Percentiles rank a stretch among this genome's conserved stretches.
These are phyloP conservation scores for Hydroisotoma schaefferi DNA, from an alignment of 2,888 invertebrate species.

Conservation along the genomic window DNA sequence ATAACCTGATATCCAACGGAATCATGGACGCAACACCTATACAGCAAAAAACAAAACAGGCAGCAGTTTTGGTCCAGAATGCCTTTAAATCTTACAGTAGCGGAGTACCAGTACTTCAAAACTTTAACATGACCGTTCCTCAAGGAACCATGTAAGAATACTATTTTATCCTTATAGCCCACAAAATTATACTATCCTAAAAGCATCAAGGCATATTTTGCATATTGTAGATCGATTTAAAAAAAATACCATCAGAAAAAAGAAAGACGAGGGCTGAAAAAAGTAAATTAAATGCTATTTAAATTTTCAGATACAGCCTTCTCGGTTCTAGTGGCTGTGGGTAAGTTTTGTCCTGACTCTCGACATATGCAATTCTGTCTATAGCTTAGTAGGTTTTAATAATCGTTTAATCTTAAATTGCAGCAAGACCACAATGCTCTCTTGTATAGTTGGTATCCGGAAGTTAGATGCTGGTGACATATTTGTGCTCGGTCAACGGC, in stretches of 20 bases:
- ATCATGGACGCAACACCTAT: too few species aligned
- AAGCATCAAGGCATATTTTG: background rate
- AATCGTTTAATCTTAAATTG: too few species aligned
- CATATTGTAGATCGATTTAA: too few species aligned
- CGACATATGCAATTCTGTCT: background rate
- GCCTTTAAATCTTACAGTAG: conserved; percentile 85
- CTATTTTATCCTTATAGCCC: background rate
- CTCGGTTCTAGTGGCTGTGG: conserved; percentile 94
- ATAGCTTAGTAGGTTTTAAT: background rate
- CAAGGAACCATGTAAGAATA: conserved; percentile 86
- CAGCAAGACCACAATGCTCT: conserved; percentile 29
- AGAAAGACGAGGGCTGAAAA: too few species aligned
- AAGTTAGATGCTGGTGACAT: conserved; percentile 50
- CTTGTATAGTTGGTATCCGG: conserved; percentile 53
- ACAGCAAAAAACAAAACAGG: too few species aligned
- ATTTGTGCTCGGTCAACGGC: conserved; percentile 51
- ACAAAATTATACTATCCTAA: background rate
- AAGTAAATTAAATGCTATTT: background rate
- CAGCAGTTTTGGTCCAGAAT: conserved; percentile 80
- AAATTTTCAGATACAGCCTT: conserved; percentile 70
- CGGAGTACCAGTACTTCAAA: conserved; percentile 78
- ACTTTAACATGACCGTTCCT: conserved; percentile 87
- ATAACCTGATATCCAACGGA: too few species aligned
- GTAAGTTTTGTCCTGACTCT: too few species aligned
- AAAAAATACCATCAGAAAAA: too few species aligned